Evolutionary conservation across 92 coral and sea anemone genomes (phyloP), one percentile per base, ranked within the genome.

Genomic region (Phymanthus crucifer): DNA sequence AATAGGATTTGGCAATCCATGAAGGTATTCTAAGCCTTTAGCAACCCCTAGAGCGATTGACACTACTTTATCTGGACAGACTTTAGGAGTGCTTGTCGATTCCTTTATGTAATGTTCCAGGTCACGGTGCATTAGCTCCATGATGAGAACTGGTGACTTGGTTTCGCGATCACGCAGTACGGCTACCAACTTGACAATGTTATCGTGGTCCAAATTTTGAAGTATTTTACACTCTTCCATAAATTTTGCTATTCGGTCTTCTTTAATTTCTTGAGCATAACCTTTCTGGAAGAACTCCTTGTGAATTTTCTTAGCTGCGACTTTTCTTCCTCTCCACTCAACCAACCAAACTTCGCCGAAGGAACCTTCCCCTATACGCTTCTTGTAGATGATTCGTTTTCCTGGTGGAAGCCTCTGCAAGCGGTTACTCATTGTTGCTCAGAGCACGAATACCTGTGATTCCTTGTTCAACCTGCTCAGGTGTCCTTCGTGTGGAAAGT

Each of bases 241-340:
- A 35, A 92, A 75, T 26, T 89, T 91, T 54, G 29, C 50, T 23
- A 81, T 66, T 24, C 47, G 76, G 1, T 86, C 81, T 4, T 83
- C 83, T 40, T 75, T 40, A 16, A 91, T 58, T 70, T 87, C 88
- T 40, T 86, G 80, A 36, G 76, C 84, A 46, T 71, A 66, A 23
- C 1, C 68, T 61, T 0, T 61, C 13, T 84, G 72, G 78, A 89
- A 87, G 67, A 80, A 79, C 13, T 61, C 72, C 32, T 82, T 56
- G 24, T 88, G 94, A 83, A 92, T 83, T 40, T 88, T 76, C 36
- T 92, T 92, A 4, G 93, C 93, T 12, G 97, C 97, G 18, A 89
- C 97, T 14, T 40, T 52, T 26, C 33, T 18, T 14, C 83, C 91
- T 8, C 83, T 76, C 97, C 91, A 92, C 14, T 66, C 47, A 4